Evolutionary conservation across 2,888 invertebrate genomes (phyloP), one percentile per base, ranked within the genome.

Genomic region (Pachycephus smyrnensis): DNA sequence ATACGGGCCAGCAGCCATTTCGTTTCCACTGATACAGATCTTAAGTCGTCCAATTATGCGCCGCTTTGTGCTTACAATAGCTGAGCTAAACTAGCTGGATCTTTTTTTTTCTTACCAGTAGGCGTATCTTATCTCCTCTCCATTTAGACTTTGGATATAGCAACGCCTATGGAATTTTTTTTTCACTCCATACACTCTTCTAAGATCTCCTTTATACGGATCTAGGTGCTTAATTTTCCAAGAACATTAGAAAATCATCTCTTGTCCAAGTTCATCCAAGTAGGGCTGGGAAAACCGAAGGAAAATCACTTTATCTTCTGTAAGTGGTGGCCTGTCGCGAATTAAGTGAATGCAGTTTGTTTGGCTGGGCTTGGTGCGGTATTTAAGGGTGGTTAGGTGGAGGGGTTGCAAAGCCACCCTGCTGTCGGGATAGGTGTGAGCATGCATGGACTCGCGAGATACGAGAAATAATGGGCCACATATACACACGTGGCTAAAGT

Each of bases 391-490:
- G 80, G 77, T 81, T 75, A 78, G 80, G 75, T 75, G 75, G 77
- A 69, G 75, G 71, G 76, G 37, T 79, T 78, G 74, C 78, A 81
- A 77, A 79, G 83, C 78, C 76, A 68, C 73, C n/a, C 69, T 79
- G n/a, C 33, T 75, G 75, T 76, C 73, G 78, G 75, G 40, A 40
- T 6, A 73, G 86, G 80, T 82, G 79, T 81, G 83, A 80, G 81
- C 80, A 84, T 84, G 89, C 88, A 85, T 89, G 89, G 87, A 82
- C 85, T 86, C 88, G 86, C 88, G 88, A 89, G 89, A 89, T 88
- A 89, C 84, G 89, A 89, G 89, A 89, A 89, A 89, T 89, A 89
- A 89, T 89, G 88, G 30, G 68, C 85, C 82, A 84, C 88, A 83
- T 85, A 86, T 86, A 86, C 73, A 69, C 31, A 12, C 80, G 32